phyloP scores from a whole-genome alignment of 2,113 vertebrate species.

The Toxotes jaculatrix region DNA sequence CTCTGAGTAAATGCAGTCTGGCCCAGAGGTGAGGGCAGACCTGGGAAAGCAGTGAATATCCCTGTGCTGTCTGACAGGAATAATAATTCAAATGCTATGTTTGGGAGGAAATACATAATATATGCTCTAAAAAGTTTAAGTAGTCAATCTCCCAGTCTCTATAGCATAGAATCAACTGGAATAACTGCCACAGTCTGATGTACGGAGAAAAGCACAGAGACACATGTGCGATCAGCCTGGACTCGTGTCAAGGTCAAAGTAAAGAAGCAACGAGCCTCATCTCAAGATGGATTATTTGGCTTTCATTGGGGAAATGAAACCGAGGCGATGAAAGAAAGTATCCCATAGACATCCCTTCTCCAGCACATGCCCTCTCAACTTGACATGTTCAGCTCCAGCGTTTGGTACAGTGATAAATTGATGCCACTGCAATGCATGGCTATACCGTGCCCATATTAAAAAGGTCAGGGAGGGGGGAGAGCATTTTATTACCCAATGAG shows the following conservation, averaged over 20 bases:
- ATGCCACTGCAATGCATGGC: conserved; percentile 27
- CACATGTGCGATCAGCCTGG: neutral
- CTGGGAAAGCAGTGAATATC: neutral
- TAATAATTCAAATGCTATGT: conserved; percentile 19
- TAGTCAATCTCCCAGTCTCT: conserved; percentile 13
- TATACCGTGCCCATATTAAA: conserved; percentile 50
- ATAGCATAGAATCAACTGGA: neutral
- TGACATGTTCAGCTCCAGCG: neutral
- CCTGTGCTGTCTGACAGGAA: neutral
- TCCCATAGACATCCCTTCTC: conserved; percentile 10
- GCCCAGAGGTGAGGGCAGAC: neutral
- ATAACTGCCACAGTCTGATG: neutral
- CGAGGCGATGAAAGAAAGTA: conserved; percentile 1
- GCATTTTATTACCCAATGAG: conserved; percentile 29
- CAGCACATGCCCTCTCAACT: neutral
- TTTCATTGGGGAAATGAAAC: conserved; percentile 29
- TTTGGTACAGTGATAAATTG: conserved; percentile 41
- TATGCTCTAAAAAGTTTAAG: neutral
- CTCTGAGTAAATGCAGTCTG: neutral
- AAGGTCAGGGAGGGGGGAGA: conserved; percentile 51
- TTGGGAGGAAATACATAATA: neutral
- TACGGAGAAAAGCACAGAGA: neutral
- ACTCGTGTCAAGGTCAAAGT: conserved; percentile 21
- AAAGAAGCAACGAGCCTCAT: conserved; percentile 10
- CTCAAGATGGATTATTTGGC: conserved; percentile 20